phyloP scores from a whole-genome alignment of 2,888 invertebrate genomes.

The Dryadula phaetusa region DNA sequence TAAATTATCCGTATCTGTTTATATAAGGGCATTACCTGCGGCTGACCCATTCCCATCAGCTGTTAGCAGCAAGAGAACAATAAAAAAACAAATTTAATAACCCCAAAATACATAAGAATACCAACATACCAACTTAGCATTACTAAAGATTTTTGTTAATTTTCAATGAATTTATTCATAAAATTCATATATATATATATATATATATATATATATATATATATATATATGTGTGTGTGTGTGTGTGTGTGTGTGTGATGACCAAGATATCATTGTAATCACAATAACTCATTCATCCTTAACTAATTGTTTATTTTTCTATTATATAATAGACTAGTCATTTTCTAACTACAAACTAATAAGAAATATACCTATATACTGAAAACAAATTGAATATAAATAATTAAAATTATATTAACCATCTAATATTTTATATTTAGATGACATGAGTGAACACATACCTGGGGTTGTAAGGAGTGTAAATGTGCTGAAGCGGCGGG shows the following conservation, averaged over 20 bases:
- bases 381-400: neutral
- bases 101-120: neutral
- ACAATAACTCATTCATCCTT: too few relatives aligned
- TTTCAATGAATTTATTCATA: too few relatives aligned
- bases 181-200: too few relatives aligned
- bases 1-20: neutral
- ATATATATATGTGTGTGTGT: too few relatives aligned
- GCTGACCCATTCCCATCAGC: conserved; percentile 4
- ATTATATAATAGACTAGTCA: too few relatives aligned
- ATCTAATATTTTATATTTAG: neutral
- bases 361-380: neutral
- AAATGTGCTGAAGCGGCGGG: conserved; percentile 26
- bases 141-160: too few relatives aligned
- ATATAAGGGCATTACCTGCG: neutral
- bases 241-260: too few relatives aligned
- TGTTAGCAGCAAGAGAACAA: conserved; percentile 6
- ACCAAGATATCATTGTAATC: too few relatives aligned
- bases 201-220: too few relatives aligned
- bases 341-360: neutral
- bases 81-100: neutral
- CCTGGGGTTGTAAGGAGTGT: conserved; percentile 20
- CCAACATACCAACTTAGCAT: too few relatives aligned
- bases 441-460: neutral
- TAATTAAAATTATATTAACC: neutral
- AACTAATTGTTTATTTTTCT: too few relatives aligned